Evolutionary conservation across 2,888 invertebrate species (phyloP), one percentile per base, ranked within the genome.

Genomic region (Quadroppia sp.): DNA sequence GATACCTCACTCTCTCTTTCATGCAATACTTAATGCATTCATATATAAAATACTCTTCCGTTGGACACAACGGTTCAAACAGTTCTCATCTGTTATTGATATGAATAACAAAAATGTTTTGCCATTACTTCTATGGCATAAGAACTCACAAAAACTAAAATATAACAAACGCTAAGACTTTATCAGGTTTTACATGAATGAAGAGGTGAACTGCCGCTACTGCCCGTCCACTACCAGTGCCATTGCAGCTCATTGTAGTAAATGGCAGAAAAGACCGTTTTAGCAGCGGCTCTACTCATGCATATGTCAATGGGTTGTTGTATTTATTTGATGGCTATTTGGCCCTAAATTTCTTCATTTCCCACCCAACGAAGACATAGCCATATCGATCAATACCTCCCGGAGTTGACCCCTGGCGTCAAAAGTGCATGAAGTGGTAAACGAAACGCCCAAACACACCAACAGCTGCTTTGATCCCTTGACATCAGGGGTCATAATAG

Each of bases 381-480:
- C 11, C 36, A 36, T 36, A 67, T 67, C 67, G 40, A 67, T 67
- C 67, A 67, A 67, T 67, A 67, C 67, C 67, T 67, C 67, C 67
- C 40, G 67, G 17, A 67, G 67, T 67, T 67, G 23, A 67, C 67
- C 67, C 67, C 67, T 67, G 67, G 67, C 67, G 67, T 40, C 40
- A 42, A 67, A 67, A 67, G 67, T 67, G 67, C 67, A 67, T 67
- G 67, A 67, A 67, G 67, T 67, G 67, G 67, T 67, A 67, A 67
- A 42, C 67, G 67, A 40, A 67, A 67, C 67, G 67, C 67, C 67
- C 67, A 40, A 67, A 67, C 67, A 40, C 42, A 67, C 67, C 67
- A 67, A 67, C 67, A 67, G 67, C 67, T 67, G 67, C 67, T 67
- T 67, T 67, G 40, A 67, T 42, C 67, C 40, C 67, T 40, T 67